Percentiles rank a stretch among this genome's conserved stretches.
Evolutionary conservation across 2,797 vertebrate species (phyloP).

Genomic region (Notolabrus celidotus): DNA sequence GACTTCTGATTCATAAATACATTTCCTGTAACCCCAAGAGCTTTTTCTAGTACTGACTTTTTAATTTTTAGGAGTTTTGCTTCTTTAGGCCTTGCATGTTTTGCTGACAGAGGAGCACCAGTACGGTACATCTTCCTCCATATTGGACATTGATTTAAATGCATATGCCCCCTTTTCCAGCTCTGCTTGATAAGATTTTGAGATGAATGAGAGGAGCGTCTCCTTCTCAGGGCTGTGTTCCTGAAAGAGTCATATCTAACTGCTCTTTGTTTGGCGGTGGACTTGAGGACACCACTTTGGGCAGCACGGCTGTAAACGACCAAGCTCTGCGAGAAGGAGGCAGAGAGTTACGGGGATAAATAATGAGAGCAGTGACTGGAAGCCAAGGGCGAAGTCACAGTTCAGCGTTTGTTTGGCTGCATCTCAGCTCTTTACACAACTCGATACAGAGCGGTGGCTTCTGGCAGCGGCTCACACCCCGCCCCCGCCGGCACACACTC

Average conservation of each 20-base stretch:
- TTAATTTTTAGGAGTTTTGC: no score
- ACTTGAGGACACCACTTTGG: conserved; percentile 22
- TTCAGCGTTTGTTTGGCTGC: conserved; percentile 67
- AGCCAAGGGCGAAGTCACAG: conserved; percentile 65
- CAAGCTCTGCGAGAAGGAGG: conserved; percentile 16
- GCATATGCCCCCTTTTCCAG: no score
- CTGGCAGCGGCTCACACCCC: conserved; percentile 58
- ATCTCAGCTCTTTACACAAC: conserved; percentile 65
- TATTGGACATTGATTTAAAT: no score
- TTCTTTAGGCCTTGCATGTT: no score
- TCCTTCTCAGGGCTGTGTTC: neutral
- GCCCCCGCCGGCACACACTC: conserved; percentile 33
- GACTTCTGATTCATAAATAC: neutral
- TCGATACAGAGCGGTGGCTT: conserved; percentile 61
- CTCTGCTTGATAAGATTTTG: no score
- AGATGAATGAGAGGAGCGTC: neutral
- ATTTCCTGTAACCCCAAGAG: neutral
- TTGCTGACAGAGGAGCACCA: neutral
- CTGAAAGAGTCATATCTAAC: conserved; percentile 6
- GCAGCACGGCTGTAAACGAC: conserved; percentile 22
- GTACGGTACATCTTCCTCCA: no score
- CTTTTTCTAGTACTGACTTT: neutral
- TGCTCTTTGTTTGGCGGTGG: conserved; percentile 7
- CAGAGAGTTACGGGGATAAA: conserved; percentile 47
- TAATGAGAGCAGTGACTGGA: conserved; percentile 54